Conservation (phyloP, 2,888 invertebrate species). For the Pegoplata infirma region DNA sequence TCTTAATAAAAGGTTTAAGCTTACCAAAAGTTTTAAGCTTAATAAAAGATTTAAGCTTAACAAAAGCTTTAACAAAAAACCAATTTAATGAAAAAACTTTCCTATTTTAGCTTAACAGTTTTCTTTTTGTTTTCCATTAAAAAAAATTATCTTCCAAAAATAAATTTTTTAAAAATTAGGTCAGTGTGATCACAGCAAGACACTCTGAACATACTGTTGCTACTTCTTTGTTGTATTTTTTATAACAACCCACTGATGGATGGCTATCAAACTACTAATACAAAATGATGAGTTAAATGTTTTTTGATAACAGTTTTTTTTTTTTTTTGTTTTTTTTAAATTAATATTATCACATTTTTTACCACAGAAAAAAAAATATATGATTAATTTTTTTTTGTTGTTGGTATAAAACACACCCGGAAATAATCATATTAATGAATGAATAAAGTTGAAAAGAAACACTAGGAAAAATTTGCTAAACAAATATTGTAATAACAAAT, state of each 20-base stretch:
- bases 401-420: constrained; percentile 22
- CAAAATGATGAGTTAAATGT: constrained; percentile 23
- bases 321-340: background rate
- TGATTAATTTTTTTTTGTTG: constrained; percentile 5
- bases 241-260: background rate
- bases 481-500: background rate
- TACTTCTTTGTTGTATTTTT: background rate
- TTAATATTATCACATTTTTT: constrained; percentile 11
- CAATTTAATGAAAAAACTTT: too few relatives aligned
- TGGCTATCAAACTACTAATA: constrained; percentile 1
- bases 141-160: too few relatives aligned
- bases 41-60: too few relatives aligned
- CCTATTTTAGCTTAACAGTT: too few relatives aligned
- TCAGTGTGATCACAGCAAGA: too few relatives aligned
- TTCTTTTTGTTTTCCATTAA: too few relatives aligned
- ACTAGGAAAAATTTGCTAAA: background rate
- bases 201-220: background rate
- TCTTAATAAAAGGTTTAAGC: too few relatives aligned
- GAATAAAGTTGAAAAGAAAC: constrained; percentile 3
- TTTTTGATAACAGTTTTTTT: constrained; percentile 35
- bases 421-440: constrained; percentile 15
- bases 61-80: too few relatives aligned
- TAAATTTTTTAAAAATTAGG: too few relatives aligned
- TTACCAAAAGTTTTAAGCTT: too few relatives aligned
- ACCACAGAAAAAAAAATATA: background rate